A percentile compares a stretch with the other conserved stretches of the same genome.
Evolutionary conservation across 1,140 invertebrate genomes (phyloP).

Genomic region (Drosophila aff.): DNA sequence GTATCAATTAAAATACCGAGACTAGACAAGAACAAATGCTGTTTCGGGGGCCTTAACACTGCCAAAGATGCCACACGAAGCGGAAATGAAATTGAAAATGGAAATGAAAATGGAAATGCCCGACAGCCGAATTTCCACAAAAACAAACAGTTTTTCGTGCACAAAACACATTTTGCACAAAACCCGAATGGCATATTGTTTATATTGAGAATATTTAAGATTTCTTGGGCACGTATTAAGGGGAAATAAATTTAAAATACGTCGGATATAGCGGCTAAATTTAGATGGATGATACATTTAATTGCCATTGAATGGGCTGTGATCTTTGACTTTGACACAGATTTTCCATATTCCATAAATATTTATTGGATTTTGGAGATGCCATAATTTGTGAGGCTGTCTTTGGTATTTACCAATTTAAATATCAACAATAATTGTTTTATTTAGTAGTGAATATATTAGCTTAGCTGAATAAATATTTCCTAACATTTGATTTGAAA

Average conservation of each 20-base stretch:
- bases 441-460: not conserved
- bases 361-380: constrained; percentile 14
- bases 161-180: constrained; percentile 37
- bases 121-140: constrained; percentile 59
- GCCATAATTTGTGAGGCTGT: not conserved
- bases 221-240: constrained; percentile 45
- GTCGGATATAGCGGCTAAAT: constrained; percentile 53
- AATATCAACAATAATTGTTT: not conserved
- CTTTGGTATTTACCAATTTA: not conserved
- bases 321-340: constrained; percentile 46
- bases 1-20: constrained; percentile 70
- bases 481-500: not conserved
- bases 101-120: constrained; percentile 59
- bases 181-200: constrained; percentile 56
- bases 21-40: constrained; percentile 58
- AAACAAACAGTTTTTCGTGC: constrained; percentile 50
- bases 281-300: constrained; percentile 64
- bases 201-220: constrained; percentile 72
- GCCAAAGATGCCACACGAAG: constrained; percentile 64
- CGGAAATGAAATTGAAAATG: constrained; percentile 51
- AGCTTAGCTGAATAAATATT: not conserved
- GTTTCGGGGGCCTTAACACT: constrained; percentile 37
- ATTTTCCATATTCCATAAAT: constrained; percentile 2
- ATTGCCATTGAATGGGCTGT: constrained; percentile 14
- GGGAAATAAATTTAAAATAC: constrained; percentile 68